Evolutionary conservation across 2,888 invertebrate species (phyloP).

Genomic region (Drosophila acutilabella): DNA sequence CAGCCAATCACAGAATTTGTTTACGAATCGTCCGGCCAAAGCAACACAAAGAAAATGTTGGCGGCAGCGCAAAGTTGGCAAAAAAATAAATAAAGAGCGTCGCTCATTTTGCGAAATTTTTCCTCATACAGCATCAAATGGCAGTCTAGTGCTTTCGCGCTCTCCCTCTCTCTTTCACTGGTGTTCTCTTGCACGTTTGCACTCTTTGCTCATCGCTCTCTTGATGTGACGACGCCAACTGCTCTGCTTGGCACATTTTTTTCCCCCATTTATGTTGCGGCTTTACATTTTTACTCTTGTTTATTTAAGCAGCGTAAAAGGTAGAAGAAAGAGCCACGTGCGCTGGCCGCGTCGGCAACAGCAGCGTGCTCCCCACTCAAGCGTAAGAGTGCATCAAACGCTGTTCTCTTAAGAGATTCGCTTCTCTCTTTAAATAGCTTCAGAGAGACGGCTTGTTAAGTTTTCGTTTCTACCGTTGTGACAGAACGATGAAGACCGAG

Average conservation of each 20-base stretch:
- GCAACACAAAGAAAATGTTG: constrained; percentile 79
- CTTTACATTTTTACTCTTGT: constrained; percentile 66
- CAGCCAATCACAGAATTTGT: constrained; percentile 84
- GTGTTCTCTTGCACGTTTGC: constrained; percentile 7
- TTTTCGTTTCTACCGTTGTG: constrained; percentile 46
- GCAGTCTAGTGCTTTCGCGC: constrained; percentile 42
- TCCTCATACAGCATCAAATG: constrained; percentile 56
- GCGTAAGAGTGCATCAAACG: constrained; percentile 39
- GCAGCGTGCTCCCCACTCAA: neutral
- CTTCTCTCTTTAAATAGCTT: constrained; percentile 36
- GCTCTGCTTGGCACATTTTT: constrained; percentile 73
- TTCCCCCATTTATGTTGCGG: constrained; percentile 22
- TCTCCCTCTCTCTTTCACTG: constrained; percentile 35
- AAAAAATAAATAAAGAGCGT: constrained; percentile 39
- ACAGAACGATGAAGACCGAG: constrained; percentile 3
- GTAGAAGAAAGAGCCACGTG: constrained; percentile 66
- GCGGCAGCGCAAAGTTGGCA: constrained; percentile 44
- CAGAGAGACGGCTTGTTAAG: constrained; percentile 67
- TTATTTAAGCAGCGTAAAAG: constrained; percentile 60
- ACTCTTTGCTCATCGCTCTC: constrained; percentile 37
- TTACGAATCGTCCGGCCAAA: constrained; percentile 82
- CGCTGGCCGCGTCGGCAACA: constrained; percentile 40
- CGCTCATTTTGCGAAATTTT: constrained; percentile 66
- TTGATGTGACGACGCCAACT: constrained; percentile 25
- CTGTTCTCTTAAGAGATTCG: constrained; percentile 53